Evolutionary conservation across 2,888 invertebrate species (phyloP), one percentile per base, ranked within the genome.

Genomic region (Actias luna): DNA sequence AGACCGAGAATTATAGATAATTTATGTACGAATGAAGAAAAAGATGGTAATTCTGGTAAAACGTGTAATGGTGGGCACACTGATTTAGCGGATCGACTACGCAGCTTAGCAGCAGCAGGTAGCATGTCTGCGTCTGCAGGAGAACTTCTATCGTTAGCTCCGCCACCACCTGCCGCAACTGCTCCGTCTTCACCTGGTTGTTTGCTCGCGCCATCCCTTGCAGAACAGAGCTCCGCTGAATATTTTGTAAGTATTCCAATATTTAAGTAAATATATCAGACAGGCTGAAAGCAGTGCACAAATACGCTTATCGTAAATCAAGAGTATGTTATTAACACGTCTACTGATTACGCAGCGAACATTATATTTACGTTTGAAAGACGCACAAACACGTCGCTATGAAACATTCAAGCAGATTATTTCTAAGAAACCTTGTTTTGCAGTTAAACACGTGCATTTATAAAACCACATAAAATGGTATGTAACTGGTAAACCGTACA

Each of bases 171-270:
- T 0, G 90, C 92, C 42, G 92, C 92, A 69, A 92, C 78, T 62
- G 94, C 79, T 68, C 94, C 88, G 35, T 93, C 82, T 70, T 94
- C 86, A 69, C 94, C 82, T 69, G 90, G 87, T 67, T 92, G 87
- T 74, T 80, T 92, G 64, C 80, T 91, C 35, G 88, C 89, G 46
- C 92, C 92, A 5, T 82, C 88, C 0, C 81, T 92, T 10, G 91
- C 89, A n/a, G 89, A 92, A 57, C 92, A 92, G 74, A 89, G 85
- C 67, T 82, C 88, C 18, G 79, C 83, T 10, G 87, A 88, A 66
- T 92, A 91, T 72, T 92, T 92, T 67, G 92, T 92, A 79, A 90
- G 91, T 87, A 39, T 63, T 27, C 50, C 7, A 0, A 58, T 42
- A 35, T 57, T 22, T 27, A 59, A 42, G 25, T 33, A 22, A 12